Percentiles rank a stretch among this genome's conserved stretches.
These are phyloP conservation scores for Schizopygopsis malacanthus DNA, from an alignment of 2,797 vertebrate genomes.

Conservation along the genomic window DNA sequence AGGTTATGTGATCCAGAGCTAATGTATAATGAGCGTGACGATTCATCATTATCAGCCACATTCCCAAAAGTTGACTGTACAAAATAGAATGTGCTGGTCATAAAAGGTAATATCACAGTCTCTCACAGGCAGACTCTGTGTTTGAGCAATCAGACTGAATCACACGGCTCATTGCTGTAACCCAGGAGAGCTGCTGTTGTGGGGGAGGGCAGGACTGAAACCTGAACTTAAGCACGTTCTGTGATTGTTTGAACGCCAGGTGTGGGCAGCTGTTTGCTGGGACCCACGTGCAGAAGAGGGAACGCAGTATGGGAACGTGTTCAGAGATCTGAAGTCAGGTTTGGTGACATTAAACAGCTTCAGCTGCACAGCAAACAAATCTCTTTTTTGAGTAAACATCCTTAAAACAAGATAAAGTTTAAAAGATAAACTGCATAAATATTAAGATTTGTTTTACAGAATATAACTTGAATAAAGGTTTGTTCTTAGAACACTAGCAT, in stretches of 20 bases:
- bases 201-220: slow-evolving; percentile 17
- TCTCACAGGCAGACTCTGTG: not conserved
- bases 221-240: slow-evolving; percentile 17
- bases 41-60: slow-evolving; percentile 20
- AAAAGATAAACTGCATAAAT: not conserved
- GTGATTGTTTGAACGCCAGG: slow-evolving; percentile 34
- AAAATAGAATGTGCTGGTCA: slow-evolving; percentile 25
- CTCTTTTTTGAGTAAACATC: slow-evolving; percentile 23
- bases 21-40: not conserved
- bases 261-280: slow-evolving; percentile 53
- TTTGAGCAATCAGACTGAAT: slow-evolving; percentile 23
- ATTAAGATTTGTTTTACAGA: not conserved
- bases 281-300: slow-evolving; percentile 15
- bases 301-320: not conserved
- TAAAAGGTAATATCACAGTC: slow-evolving; percentile 28
- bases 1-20: not conserved
- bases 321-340: not conserved
- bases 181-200: slow-evolving; percentile 1
- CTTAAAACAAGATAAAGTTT: not conserved
- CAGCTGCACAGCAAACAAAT: not conserved
- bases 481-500: not conserved
- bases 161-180: not conserved
- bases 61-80: slow-evolving; percentile 6
- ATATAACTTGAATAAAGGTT: not conserved
- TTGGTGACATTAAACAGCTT: slow-evolving; percentile 24